Conservation (phyloP, 2,888 invertebrate species). For the Dascillus cervinus region DNA sequence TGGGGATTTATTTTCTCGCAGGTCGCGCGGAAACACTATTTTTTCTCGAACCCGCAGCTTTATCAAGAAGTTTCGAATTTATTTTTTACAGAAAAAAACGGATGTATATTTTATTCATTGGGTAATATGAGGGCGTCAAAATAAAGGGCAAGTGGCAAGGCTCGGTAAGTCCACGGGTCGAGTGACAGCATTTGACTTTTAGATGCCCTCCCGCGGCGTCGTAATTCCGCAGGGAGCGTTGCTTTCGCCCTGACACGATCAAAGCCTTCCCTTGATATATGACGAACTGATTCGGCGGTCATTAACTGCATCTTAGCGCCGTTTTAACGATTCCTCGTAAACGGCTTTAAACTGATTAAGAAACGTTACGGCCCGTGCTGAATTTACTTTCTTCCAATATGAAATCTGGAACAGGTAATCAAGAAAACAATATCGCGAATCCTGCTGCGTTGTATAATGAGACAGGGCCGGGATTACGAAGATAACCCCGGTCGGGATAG, state of each 20-base stretch:
- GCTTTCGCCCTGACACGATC: constrained; percentile 23
- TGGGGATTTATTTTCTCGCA: constrained; percentile 21
- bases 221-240: constrained; percentile 30
- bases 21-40: constrained; percentile 1
- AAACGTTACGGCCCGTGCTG: not conserved
- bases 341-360: no score
- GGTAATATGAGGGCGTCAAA: no score
- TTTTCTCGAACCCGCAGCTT: no score
- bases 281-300: constrained; percentile 13
- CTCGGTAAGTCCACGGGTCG: constrained; percentile 32
- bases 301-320: no score
- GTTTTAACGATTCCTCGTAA: no score
- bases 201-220: constrained; percentile 38
- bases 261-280: constrained; percentile 20
- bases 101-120: no score
- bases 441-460: constrained; percentile 41
- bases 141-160: constrained; percentile 22
- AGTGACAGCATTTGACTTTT: constrained; percentile 44
- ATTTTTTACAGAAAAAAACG: no score
- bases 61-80: no score
- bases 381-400: no score
- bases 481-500: constrained; percentile 26
- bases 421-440: constrained; percentile 45
- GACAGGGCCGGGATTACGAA: constrained; percentile 32
- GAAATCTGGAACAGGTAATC: constrained; percentile 34